phyloP scores from a whole-genome alignment of 2,797 vertebrate genomes.

The Falco concolor region DNA sequence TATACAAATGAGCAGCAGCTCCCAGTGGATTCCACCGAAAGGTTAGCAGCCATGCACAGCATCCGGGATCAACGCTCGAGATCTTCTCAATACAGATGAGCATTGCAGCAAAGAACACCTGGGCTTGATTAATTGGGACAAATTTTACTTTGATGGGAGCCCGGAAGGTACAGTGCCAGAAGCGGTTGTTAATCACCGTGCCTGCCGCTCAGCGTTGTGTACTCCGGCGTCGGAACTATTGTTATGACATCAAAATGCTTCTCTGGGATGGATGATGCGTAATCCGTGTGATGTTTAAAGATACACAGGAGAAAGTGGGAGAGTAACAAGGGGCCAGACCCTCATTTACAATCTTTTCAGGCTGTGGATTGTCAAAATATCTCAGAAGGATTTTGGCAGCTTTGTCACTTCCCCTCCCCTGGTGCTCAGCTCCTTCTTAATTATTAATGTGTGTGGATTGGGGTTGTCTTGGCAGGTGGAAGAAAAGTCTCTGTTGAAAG shows the following conservation, averaged over 20 bases:
- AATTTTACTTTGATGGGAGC: conserved; percentile 37
- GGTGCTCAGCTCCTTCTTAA: conserved; percentile 55
- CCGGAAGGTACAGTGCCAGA: neutral
- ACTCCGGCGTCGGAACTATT: neutral
- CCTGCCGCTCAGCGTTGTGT: neutral
- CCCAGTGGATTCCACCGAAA: conserved; percentile 60
- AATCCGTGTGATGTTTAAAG: conserved; percentile 35
- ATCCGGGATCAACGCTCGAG: conserved; percentile 46
- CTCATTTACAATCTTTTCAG: conserved; percentile 65
- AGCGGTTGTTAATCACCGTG: conserved; percentile 42
- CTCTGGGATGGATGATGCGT: conserved; percentile 44
- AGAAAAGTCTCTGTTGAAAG: conserved; percentile 36
- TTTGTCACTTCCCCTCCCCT: conserved; percentile 59
- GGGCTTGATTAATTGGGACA: conserved; percentile 66
- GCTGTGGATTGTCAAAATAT: conserved; percentile 60
- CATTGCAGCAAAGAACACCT: conserved; percentile 19
- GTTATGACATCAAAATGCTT: conserved; percentile 53
- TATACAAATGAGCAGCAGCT: conserved; percentile 56
- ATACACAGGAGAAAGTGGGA: conserved; percentile 6
- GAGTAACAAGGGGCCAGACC: conserved; percentile 15
- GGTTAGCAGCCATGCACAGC: conserved; percentile 56
- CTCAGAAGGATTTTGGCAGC: conserved; percentile 45
- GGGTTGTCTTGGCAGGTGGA: conserved; percentile 19
- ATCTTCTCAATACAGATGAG: neutral
- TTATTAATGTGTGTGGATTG: conserved; percentile 8